Evolutionary conservation across 1,140 invertebrate genomes (phyloP).

Genomic region (Drosophila ironensis): DNA sequence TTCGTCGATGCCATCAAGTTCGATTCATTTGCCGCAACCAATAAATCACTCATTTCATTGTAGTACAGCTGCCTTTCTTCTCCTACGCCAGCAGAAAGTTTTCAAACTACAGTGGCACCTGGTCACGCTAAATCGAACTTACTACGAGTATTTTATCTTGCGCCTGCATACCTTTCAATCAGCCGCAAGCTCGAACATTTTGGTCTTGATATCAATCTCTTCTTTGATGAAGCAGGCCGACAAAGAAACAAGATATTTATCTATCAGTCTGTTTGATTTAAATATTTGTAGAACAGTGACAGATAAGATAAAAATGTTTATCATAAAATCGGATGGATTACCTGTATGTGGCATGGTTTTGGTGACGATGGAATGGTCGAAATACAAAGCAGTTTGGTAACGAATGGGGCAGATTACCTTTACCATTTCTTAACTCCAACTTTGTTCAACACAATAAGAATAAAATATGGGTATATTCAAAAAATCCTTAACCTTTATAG

Average conservation of each 20-base stretch:
- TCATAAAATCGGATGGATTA: too few species aligned
- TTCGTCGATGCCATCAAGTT: constrained; percentile 67
- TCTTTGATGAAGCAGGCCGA: background rate
- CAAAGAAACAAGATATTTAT: background rate
- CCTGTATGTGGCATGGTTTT: too few species aligned
- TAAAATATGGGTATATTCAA: too few species aligned
- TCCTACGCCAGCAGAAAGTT: constrained; percentile 46
- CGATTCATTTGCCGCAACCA: constrained; percentile 57
- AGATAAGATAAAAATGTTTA: background rate
- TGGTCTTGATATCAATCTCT: background rate
- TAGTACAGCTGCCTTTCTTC: constrained; percentile 32
- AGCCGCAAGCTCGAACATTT: background rate
- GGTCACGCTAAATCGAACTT: background rate
- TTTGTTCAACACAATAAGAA: too few species aligned
- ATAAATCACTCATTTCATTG: constrained; percentile 76
- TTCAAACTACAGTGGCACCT: constrained; percentile 30
- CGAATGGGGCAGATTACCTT: too few species aligned
- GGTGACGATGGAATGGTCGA: too few species aligned
- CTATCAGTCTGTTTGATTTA: background rate
- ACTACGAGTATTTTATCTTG: background rate
- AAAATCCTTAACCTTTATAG: too few species aligned
- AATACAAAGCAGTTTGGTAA: too few species aligned
- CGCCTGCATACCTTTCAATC: background rate
- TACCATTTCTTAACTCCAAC: too few species aligned
- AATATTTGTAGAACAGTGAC: background rate